Percentiles rank a stretch among this genome's conserved stretches.
phyloP scores from a whole-genome alignment of 2,113 vertebrate species.

The Rhabdornis inornatus region DNA sequence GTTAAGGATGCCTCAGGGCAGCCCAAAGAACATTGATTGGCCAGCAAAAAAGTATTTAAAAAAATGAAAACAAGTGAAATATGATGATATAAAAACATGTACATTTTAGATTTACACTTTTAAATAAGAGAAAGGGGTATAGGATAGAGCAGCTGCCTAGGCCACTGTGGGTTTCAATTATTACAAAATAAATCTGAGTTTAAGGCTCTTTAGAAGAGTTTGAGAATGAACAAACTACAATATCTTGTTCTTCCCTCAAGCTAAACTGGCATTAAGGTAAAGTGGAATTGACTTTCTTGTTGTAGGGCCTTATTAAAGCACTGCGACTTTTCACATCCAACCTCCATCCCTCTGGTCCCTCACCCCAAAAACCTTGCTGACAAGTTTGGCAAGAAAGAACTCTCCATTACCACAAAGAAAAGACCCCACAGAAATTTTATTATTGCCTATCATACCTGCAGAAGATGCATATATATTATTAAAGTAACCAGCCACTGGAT shows the following conservation, averaged over 20 bases:
- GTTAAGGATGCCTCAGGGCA: conserved; percentile 43
- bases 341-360: not conserved
- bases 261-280: conserved; percentile 1
- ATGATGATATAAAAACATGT: not conserved
- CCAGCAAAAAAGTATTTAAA: not conserved
- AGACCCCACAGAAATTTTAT: not conserved
- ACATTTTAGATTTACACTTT: conserved; percentile 9
- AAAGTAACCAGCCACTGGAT: conserved; percentile 58
- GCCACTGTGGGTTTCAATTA: not conserved
- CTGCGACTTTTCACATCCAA: not conserved
- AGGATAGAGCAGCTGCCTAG: not conserved
- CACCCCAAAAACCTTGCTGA: not conserved
- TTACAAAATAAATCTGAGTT: not conserved
- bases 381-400: not conserved
- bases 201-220: not conserved
- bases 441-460: not conserved
- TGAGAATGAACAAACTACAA: conserved; percentile 14
- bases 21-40: not conserved
- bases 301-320: not conserved
- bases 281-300: not conserved
- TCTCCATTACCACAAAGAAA: not conserved
- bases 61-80: conserved; percentile 2
- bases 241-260: conserved; percentile 7
- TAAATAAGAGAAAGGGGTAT: not conserved
- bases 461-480: conserved; percentile 14